These are phyloP conservation scores for Acanthosepion esculentum DNA, from an alignment of 2,888 invertebrate species.

Conservation along the genomic window DNA sequence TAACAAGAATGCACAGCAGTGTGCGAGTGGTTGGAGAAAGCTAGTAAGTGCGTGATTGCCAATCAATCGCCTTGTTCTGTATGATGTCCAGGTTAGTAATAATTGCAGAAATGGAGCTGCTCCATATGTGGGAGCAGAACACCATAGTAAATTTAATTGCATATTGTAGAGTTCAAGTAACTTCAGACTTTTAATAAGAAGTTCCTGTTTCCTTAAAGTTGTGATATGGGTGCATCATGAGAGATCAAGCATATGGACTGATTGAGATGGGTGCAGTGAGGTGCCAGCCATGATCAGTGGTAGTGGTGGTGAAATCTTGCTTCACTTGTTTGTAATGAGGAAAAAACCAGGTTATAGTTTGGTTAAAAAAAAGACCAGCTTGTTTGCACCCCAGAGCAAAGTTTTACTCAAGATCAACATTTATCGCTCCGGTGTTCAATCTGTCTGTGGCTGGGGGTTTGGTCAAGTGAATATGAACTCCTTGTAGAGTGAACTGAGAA, in stretches of 20 bases:
- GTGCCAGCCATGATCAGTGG: background rate
- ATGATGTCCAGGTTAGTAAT: too few relatives aligned
- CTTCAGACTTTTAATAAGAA: background rate
- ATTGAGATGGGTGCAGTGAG: background rate
- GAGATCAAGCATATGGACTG: background rate
- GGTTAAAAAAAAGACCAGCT: slow-evolving; percentile 4
- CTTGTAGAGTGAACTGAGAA: background rate
- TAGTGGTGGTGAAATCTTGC: background rate
- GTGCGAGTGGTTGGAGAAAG: background rate
- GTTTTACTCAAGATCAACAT: background rate
- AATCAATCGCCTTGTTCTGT: background rate
- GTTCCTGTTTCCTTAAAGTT: background rate
- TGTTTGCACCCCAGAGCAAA: slow-evolving; percentile 33
- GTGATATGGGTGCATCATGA: background rate
- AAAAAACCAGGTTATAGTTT: background rate
- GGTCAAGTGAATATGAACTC: background rate
- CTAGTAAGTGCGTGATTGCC: background rate
- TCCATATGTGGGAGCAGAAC: background rate
- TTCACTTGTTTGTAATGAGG: background rate
- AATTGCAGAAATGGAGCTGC: too few relatives aligned
- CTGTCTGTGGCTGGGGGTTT: slow-evolving; percentile 11
- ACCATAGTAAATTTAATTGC: background rate
- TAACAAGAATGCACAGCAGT: background rate
- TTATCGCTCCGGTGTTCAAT: background rate
- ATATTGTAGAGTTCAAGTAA: background rate